These are phyloP conservation scores for Crossaster papposus DNA, from an alignment of 53 echinoderm and acorn worm genomes.

Conservation along the genomic window DNA sequence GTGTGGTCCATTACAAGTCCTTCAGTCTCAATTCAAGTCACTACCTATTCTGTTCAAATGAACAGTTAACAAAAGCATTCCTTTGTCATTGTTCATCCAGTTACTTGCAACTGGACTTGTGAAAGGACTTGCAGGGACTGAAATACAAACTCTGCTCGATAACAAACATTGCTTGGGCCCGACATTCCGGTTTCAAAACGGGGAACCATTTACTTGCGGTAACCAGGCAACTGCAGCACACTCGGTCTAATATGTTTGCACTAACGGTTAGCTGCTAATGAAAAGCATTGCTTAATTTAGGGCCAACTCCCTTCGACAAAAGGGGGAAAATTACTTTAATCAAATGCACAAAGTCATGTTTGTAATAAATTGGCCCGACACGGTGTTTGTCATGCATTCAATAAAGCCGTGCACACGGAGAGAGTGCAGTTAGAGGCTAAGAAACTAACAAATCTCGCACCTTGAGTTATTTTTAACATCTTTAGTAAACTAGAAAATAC, in stretches of 20 bases:
- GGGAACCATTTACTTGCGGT: constrained; percentile 40
- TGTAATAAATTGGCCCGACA: not conserved
- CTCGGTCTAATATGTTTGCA: constrained; percentile 50
- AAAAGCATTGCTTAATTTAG: constrained; percentile 41
- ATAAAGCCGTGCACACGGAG: not conserved
- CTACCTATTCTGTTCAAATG: too few relatives aligned
- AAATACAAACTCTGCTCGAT: not conserved
- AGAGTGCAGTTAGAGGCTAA: not conserved
- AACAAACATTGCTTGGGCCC: not conserved
- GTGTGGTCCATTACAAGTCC: not conserved
- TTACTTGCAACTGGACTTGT: too few relatives aligned
- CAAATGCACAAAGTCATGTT: constrained; percentile 43
- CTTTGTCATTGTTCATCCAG: too few relatives aligned
- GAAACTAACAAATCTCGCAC: not conserved
- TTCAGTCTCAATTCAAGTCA: too few relatives aligned
- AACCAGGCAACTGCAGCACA: constrained; percentile 26
- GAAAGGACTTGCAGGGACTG: not conserved
- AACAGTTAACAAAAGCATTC: too few relatives aligned
- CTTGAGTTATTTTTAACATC: not conserved
- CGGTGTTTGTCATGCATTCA: not conserved
- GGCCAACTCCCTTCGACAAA: constrained; percentile 30
- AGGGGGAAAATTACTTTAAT: constrained; percentile 28
- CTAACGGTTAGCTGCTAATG: constrained; percentile 53
- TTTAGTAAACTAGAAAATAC: too few relatives aligned
- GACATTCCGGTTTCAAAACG: constrained; percentile 8